Evolutionary conservation across 2,797 vertebrate genomes (phyloP).

Genomic region (Dallia pectoralis): DNA sequence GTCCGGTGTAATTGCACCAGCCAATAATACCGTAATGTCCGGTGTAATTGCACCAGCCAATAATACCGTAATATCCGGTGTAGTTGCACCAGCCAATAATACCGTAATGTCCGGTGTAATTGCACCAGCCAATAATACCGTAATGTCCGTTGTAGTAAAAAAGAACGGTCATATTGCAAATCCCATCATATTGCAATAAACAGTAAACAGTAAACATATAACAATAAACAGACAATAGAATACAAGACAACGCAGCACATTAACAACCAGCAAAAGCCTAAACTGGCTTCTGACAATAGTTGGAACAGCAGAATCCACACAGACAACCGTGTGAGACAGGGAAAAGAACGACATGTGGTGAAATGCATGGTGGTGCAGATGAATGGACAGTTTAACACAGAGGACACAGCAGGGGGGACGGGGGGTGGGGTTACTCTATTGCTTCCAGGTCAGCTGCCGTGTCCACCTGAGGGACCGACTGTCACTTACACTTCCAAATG

Average conservation of each 20-base stretch:
- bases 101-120: neutral
- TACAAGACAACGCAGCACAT: neutral
- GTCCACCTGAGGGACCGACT: neutral
- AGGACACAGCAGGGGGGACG: neutral
- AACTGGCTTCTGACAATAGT: neutral
- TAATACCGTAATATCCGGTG: no score
- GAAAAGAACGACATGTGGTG: neutral
- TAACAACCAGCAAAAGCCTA: neutral
- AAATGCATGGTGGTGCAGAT: neutral
- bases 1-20: no score
- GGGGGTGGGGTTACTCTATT: neutral
- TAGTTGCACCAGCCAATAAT: no score
- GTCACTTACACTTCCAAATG: neutral
- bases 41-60: neutral
- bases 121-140: neutral
- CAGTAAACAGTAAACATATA: no score
- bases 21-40: neutral
- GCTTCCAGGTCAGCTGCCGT: neutral
- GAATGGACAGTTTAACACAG: neutral
- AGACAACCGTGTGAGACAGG: neutral
- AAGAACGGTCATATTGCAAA: no score
- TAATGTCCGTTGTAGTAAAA: no score
- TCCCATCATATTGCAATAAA: neutral
- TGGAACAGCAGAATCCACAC: neutral
- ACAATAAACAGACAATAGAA: neutral